Conservation (phyloP, 1,140 invertebrate genomes). For the Amyelois transitella region DNA sequence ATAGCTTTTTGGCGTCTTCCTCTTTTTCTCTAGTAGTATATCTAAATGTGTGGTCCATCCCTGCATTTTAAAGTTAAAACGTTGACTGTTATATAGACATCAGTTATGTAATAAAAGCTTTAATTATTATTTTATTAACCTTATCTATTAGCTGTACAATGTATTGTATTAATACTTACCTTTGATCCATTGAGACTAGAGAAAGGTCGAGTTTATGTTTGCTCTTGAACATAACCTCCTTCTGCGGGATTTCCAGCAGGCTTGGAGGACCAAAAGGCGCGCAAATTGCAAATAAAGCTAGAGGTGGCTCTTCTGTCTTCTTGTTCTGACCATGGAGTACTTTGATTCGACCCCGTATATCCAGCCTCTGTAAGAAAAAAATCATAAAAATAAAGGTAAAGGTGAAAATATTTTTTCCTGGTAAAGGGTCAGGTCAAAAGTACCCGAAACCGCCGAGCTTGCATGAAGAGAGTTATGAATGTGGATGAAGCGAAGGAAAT, state of each 20-base stretch:
- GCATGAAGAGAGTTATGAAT: too few relatives aligned
- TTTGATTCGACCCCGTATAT: conserved; percentile 97
- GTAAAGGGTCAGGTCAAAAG: too few relatives aligned
- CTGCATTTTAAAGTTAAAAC: too few relatives aligned
- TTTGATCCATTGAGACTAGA: conserved; percentile 97
- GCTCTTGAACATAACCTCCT: conserved; percentile 99
- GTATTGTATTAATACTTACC: conserved; percentile 72
- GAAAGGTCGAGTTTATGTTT: conserved; percentile 98
- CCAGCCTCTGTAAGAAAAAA: conserved; percentile 87
- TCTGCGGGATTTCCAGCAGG: conserved; percentile 89
- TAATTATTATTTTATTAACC: conserved; percentile 4
- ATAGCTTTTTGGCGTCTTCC: too few relatives aligned
- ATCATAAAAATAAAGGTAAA: too few relatives aligned
- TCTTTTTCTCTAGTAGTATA: too few relatives aligned
- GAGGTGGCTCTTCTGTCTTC: conserved; percentile 93
- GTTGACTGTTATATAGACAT: too few relatives aligned
- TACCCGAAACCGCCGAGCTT: too few relatives aligned
- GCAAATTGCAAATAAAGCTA: conserved; percentile 97
- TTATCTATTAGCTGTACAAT: conserved; percentile 28
- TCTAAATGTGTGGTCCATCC: too few relatives aligned
- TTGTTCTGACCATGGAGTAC: conserved; percentile 96
- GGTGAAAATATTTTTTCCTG: too few relatives aligned
- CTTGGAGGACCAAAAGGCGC: conserved; percentile 98
- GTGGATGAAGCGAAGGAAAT: too few relatives aligned
- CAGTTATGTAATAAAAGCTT: too few relatives aligned